A percentile compares a stretch with the other conserved stretches of the same genome.
Evolutionary conservation across 2,113 vertebrate species (phyloP).

Genomic region (Dicentrarchus labrax): DNA sequence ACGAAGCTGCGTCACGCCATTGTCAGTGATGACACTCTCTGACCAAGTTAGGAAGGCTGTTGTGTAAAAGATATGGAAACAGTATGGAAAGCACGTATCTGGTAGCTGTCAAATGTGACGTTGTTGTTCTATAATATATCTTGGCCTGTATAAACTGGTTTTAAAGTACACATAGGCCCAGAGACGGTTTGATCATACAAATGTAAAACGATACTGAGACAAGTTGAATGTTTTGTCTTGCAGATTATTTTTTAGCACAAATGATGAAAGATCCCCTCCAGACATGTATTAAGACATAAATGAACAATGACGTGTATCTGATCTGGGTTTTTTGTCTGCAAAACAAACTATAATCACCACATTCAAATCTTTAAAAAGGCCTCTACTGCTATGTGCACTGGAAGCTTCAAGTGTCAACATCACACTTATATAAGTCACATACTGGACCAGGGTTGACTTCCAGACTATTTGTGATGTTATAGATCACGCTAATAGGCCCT

Average conservation of each 20-base stretch:
- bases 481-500: too few species aligned
- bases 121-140: background rate
- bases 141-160: conserved; percentile 37
- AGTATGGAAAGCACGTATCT: conserved; percentile 14
- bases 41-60: conserved; percentile 21
- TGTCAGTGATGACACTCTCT: conserved; percentile 4
- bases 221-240: background rate
- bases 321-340: too few species aligned
- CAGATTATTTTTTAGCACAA: background rate
- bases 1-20: conserved; percentile 13
- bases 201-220: background rate
- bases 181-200: background rate
- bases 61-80: conserved; percentile 30
- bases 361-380: too few species aligned
- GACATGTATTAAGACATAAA: too few species aligned
- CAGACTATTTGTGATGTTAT: too few species aligned
- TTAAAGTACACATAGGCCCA: conserved; percentile 21
- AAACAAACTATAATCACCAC: too few species aligned
- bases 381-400: too few species aligned
- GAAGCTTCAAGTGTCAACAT: too few species aligned
- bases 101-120: conserved; percentile 40
- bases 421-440: too few species aligned
- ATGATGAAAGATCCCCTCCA: too few species aligned
- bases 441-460: too few species aligned
- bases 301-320: too few species aligned